Evolutionary conservation across 2,113 vertebrate species (phyloP).

Genomic region (Cichladusa arquata): DNA sequence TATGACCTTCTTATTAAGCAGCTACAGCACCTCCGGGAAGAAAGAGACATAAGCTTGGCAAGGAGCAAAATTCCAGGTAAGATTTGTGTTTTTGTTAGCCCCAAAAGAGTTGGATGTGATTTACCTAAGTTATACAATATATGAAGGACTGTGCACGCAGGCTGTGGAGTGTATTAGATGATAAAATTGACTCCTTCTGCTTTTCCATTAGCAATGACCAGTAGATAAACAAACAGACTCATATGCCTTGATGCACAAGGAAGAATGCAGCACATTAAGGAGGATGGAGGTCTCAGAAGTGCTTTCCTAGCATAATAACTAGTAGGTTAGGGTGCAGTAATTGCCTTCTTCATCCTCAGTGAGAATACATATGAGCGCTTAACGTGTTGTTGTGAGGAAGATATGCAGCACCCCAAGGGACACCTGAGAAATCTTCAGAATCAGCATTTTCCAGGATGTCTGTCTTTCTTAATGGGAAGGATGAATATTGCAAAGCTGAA

Average conservation of each 20-base stretch:
- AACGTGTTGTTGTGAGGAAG: neutral
- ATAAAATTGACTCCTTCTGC: neutral
- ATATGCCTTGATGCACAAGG: neutral
- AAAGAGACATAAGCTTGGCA: conserved; percentile 13
- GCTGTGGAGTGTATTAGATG: neutral
- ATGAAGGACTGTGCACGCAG: neutral
- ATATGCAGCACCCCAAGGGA: neutral
- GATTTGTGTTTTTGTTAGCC: neutral
- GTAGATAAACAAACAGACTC: neutral
- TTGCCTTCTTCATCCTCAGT: neutral
- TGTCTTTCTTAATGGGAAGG: neutral
- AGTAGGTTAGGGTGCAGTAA: neutral
- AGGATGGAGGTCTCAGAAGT: neutral
- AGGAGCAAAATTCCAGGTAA: conserved; percentile 17
- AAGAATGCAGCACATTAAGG: neutral
- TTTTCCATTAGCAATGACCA: neutral
- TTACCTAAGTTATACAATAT: conserved; percentile 1
- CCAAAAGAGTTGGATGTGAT: neutral
- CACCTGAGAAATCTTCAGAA: neutral
- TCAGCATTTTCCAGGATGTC: neutral
- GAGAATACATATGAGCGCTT: neutral
- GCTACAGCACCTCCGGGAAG: conserved; percentile 4
- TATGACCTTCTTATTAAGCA: conserved; percentile 33
- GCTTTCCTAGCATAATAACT: neutral
- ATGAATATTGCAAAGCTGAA: neutral